Base-by-base conservation (phyloP, 2,888 invertebrate genomes). In the Ectemnius continuus region DNA sequence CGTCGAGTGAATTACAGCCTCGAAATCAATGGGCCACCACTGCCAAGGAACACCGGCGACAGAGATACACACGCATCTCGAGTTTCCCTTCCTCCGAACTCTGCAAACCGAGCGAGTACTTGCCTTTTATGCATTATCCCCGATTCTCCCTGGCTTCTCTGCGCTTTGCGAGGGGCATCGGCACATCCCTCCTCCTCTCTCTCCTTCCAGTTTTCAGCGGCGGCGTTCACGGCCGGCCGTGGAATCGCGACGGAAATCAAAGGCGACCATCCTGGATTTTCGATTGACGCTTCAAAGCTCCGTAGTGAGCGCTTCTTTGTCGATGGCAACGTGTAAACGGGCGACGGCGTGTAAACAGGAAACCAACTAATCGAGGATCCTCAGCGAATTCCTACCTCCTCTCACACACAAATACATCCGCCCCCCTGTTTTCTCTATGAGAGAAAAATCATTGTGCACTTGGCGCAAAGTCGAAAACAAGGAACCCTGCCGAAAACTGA, bases 251-350 rank as follows among this genome's bases (percentile, higher is more conserved):
- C 67, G 8, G 47, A 52, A 52, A 26, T 36, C 52, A 47, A 62
- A 47, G 65, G 52, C 6, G 1, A 64, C 45, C 28, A 18, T 14
- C 6, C 36, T n/a, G 28, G 67, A 74, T 74, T 62, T 74, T 70
- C 74, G 74, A 74, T 67, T 67, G 63, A 67, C 60, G 67, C 60
- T 46, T 70, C 74, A 70, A 67, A 67, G 74, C 48, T 8, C 4
- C 48, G 48, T 52, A 23, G 36, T 64, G 23, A 23, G 23, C 68
- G 16, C n/a, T 14, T 16, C 52, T 52, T 52, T 52, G 52, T 52
- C n/a, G 5, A 14, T 14, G n/a, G n/a, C 16, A 52, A 16, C 52
- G n/a, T 52, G 14, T 6, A 52, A 52, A 14, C 52, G 52, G 8
- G 14, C 52, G 52, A 36, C 8, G 6, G 8, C 36, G 1, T 23